phyloP scores from a whole-genome alignment of 1,140 invertebrate species.

The Zaprionus ornatus region DNA sequence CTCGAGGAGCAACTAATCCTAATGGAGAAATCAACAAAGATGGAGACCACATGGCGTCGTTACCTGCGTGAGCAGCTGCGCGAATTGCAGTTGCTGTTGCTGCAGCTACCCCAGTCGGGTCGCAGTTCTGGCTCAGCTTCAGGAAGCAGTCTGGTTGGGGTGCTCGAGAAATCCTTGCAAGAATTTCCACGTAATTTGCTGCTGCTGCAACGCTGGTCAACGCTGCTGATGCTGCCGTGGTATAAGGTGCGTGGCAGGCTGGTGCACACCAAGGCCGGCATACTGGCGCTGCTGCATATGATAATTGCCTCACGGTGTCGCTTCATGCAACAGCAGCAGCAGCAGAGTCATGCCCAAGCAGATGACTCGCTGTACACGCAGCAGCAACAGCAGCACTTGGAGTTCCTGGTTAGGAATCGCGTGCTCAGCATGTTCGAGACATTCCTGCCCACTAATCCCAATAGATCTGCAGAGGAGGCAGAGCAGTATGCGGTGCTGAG shows the following conservation, averaged over 20 bases:
- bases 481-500: conserved; percentile 42
- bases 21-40: background rate
- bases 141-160: conserved; percentile 62
- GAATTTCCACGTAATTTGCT: conserved; percentile 86
- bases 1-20: conserved; percentile 64
- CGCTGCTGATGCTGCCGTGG: conserved; percentile 54
- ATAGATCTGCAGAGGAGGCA: conserved; percentile 42
- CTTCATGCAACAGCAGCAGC: conserved; percentile 20
- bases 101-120: conserved; percentile 75
- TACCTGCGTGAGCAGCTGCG: conserved; percentile 84
- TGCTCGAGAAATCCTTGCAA: conserved; percentile 80
- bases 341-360: background rate
- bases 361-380: background rate
- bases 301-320: conserved; percentile 57
- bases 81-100: conserved; percentile 81
- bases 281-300: conserved; percentile 62
- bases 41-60: conserved; percentile 26
- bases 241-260: conserved; percentile 51
- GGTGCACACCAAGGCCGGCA: conserved; percentile 52
- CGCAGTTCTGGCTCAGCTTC: background rate
- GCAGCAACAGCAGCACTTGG: background rate
- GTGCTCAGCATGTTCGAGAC: conserved; percentile 71
- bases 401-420: conserved; percentile 60
- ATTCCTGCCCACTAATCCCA: conserved; percentile 52
- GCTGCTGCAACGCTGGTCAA: conserved; percentile 81